A percentile compares a stretch with the other conserved stretches of the same genome.
These are phyloP conservation scores for Drosophila basisetae DNA, from an alignment of 2,888 invertebrate species.

Conservation along the genomic window DNA sequence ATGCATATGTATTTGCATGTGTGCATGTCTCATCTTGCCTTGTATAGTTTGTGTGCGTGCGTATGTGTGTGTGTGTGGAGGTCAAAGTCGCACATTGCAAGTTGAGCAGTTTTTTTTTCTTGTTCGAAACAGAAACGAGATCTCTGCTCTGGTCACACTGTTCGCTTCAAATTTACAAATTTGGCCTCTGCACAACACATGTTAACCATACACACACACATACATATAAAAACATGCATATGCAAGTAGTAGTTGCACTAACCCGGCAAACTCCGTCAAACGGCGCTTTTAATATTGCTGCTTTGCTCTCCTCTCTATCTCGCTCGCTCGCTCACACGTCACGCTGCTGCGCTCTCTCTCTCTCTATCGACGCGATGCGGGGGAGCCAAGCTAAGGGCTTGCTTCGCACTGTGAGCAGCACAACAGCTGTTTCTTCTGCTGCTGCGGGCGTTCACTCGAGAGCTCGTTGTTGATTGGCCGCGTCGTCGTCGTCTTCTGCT, in stretches of 20 bases:
- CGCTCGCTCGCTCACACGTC: conserved; percentile 42
- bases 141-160: conserved; percentile 33
- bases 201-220: conserved; percentile 13
- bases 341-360: conserved; percentile 9
- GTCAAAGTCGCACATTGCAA: conserved; percentile 69
- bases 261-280: conserved; percentile 70
- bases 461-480: conserved; percentile 48
- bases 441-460: conserved; percentile 68
- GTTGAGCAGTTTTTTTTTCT: conserved; percentile 32
- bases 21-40: conserved; percentile 31
- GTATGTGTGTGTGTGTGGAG: conserved; percentile 40
- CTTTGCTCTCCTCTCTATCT: conserved; percentile 32
- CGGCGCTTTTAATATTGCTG: conserved; percentile 48
- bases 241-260: conserved; percentile 50
- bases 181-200: conserved; percentile 38
- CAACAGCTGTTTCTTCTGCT: conserved; percentile 73
- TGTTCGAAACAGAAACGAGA: conserved; percentile 12
- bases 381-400: conserved; percentile 49
- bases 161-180: conserved; percentile 12
- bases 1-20: not conserved
- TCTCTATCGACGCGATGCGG: conserved; percentile 49
- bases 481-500: conserved; percentile 13
- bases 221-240: conserved; percentile 9
- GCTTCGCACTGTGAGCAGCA: conserved; percentile 57
- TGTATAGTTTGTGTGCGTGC: not conserved